A percentile compares a stretch with the other conserved stretches of the same genome.
phyloP scores from a whole-genome alignment of 2,888 invertebrate genomes.

The Ommatoiulus sabulosus region DNA sequence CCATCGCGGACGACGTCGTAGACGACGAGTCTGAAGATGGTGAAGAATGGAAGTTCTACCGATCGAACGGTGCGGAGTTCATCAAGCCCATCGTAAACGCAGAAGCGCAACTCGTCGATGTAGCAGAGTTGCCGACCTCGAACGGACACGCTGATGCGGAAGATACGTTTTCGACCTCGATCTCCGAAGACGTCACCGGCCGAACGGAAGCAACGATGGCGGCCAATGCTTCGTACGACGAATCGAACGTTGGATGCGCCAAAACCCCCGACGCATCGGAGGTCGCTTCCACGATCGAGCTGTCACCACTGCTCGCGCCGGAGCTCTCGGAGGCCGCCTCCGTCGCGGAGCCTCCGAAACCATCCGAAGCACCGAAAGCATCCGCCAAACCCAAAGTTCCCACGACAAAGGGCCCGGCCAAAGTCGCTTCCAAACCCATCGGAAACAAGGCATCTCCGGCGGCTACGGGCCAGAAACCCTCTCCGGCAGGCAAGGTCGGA shows the following conservation, averaged over 20 bases:
- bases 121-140: background rate
- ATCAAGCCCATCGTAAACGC: background rate
- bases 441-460: constrained; percentile 53
- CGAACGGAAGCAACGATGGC: background rate
- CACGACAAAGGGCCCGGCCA: constrained; percentile 32
- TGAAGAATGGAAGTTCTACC: constrained; percentile 58
- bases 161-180: background rate
- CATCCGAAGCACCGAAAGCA: constrained; percentile 58
- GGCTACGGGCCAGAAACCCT: constrained; percentile 61
- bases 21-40: constrained; percentile 60
- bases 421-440: constrained; percentile 19
- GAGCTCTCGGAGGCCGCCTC: constrained; percentile 51
- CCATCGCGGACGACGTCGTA: constrained; percentile 58
- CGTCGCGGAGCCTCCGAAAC: constrained; percentile 58
- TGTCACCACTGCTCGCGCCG: background rate
- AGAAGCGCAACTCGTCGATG: background rate
- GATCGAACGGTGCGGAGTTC: background rate
- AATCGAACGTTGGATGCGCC: background rate
- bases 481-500: constrained; percentile 61
- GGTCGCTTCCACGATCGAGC: background rate
- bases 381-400: constrained; percentile 42
- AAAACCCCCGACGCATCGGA: background rate
- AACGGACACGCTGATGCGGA: background rate
- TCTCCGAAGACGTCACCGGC: background rate
- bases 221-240: background rate